Percentiles rank a stretch among this genome's conserved stretches.
Evolutionary conservation across 2,113 vertebrate genomes (phyloP).

Genomic region (Siphamia tubifer): DNA sequence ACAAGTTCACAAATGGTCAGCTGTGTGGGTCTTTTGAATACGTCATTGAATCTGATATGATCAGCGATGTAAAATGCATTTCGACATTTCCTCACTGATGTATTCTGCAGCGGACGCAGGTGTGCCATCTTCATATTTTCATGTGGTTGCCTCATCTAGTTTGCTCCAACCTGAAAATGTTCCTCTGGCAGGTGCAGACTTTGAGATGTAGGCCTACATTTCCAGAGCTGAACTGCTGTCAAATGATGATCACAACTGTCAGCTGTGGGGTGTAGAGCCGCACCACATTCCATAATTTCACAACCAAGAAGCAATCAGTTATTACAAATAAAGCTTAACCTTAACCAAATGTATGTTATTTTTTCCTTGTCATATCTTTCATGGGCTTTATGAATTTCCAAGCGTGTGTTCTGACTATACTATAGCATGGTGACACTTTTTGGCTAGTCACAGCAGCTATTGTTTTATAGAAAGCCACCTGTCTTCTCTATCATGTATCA

Average conservation of each 20-base stretch:
- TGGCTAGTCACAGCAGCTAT: slow-evolving; percentile 7
- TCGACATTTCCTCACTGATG: slow-evolving; percentile 17
- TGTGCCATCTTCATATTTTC: slow-evolving; percentile 1
- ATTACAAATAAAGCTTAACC: slow-evolving; percentile 9
- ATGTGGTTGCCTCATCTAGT: slow-evolving; percentile 28
- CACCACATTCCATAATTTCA: slow-evolving; percentile 18
- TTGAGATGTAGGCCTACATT: background rate
- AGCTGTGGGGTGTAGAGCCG: slow-evolving; percentile 1
- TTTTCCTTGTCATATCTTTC: background rate
- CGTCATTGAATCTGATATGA: slow-evolving; percentile 1
- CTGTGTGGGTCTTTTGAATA: background rate
- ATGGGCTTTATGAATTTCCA: background rate
- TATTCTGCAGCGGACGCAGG: background rate
- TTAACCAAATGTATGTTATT: background rate
- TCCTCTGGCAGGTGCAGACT: slow-evolving; percentile 1
- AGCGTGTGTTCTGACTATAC: slow-evolving; percentile 27
- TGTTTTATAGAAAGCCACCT: slow-evolving; percentile 32
- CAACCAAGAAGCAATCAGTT: slow-evolving; percentile 1
- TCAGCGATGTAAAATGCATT: slow-evolving; percentile 13
- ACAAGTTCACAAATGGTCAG: background rate
- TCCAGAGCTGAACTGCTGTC: slow-evolving; percentile 4
- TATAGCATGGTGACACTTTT: slow-evolving; percentile 10
- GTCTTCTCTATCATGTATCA: slow-evolving; percentile 18
- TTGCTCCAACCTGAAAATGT: slow-evolving; percentile 8
- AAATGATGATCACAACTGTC: slow-evolving; percentile 24